Percentiles rank a stretch among this genome's conserved stretches.
Evolutionary conservation across 2,888 invertebrate genomes (phyloP).

Genomic region (Thera obeliscata): DNA sequence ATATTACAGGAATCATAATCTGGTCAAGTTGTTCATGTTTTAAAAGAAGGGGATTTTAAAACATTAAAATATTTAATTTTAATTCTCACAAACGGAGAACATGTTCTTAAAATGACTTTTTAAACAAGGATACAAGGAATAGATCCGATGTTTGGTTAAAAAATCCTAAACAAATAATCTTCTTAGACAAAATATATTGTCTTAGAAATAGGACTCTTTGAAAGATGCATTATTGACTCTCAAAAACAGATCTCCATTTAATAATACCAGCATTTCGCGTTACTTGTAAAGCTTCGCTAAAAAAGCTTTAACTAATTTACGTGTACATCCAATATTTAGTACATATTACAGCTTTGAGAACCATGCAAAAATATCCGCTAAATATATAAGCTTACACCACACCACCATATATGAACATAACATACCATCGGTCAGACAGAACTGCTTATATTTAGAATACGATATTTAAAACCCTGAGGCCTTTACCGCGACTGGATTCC

Average conservation of each 20-base stretch:
- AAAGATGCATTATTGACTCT: not conserved
- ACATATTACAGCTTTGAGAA: no score
- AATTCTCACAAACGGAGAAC: not conserved
- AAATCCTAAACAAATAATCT: constrained; percentile 12
- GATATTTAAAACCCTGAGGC: constrained; percentile 48
- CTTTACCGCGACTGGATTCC: constrained; percentile 49
- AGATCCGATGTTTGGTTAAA: constrained; percentile 4
- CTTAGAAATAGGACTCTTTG: not conserved
- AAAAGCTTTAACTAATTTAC: no score
- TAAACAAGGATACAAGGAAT: constrained; percentile 9
- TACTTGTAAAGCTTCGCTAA: no score
- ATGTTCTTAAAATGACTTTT: constrained; percentile 1
- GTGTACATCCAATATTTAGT: no score
- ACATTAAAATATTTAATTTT: no score
- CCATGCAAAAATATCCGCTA: not conserved
- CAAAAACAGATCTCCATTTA: not conserved
- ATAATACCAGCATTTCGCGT: no score
- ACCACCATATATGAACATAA: constrained; percentile 2
- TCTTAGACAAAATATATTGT: not conserved
- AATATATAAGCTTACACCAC: not conserved
- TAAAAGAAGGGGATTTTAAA: no score
- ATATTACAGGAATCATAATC: no score
- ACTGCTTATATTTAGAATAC: constrained; percentile 56
- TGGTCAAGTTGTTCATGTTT: no score
- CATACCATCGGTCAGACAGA: constrained; percentile 22